phyloP scores from a whole-genome alignment of 2,113 vertebrate genomes.

The Mungos mungo region DNA sequence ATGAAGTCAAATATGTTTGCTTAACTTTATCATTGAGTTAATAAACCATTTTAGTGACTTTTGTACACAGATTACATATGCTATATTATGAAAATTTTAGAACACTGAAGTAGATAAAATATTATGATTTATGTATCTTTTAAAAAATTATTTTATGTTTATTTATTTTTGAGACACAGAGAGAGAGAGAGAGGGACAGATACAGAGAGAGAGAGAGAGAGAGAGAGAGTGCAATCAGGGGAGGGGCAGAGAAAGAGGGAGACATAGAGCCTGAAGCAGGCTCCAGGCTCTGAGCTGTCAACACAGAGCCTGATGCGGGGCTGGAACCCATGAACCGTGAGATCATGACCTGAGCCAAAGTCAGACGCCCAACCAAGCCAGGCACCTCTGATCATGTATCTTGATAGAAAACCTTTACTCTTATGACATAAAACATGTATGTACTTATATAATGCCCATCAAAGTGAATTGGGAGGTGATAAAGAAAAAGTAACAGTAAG shows the following conservation, averaged over 20 bases:
- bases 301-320: too few relatives aligned
- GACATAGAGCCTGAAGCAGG: too few relatives aligned
- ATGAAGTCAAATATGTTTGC: background rate
- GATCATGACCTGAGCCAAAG: too few relatives aligned
- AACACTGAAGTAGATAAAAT: background rate
- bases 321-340: too few relatives aligned
- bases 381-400: background rate
- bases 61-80: background rate
- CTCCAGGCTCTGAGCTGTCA: too few relatives aligned
- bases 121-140: background rate
- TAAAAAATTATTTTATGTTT: too few relatives aligned
- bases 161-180: too few relatives aligned
- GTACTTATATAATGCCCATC: background rate
- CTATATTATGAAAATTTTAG: background rate
- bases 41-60: slow-evolving; percentile 25
- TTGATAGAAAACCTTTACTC: background rate
- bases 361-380: too few relatives aligned
- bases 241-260: too few relatives aligned
- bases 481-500: slow-evolving; percentile 10
- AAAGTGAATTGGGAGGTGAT: background rate
- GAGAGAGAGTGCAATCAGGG: too few relatives aligned
- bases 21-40: background rate
- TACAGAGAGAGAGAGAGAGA: too few relatives aligned
- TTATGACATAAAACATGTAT: background rate
- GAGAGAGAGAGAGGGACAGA: too few relatives aligned